These are phyloP conservation scores for Cyclina sinensis DNA, from an alignment of 1,140 invertebrate genomes.

Conservation along the genomic window DNA sequence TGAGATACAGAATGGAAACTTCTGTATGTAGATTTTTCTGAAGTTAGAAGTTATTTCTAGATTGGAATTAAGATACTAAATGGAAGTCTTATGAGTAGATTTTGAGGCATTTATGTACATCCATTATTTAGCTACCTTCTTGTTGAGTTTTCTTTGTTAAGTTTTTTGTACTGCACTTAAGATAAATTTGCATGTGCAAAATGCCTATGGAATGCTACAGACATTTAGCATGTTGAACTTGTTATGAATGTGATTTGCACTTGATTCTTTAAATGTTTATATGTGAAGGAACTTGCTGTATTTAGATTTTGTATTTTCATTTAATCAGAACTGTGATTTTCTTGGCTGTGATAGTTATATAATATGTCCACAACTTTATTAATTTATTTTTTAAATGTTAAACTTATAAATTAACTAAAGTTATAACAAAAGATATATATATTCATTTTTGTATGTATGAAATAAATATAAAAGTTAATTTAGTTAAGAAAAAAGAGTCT, in stretches of 20 bases:
- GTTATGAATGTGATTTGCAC: background rate
- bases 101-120: slow-evolving; percentile 61
- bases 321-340: slow-evolving; percentile 28
- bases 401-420: background rate
- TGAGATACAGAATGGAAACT: background rate
- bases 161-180: background rate
- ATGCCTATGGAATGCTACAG: background rate
- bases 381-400: background rate
- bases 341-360: slow-evolving; percentile 11
- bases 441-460: too few species aligned
- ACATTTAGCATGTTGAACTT: slow-evolving; percentile 5
- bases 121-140: slow-evolving; percentile 19
- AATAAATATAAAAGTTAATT: slow-evolving; percentile 25
- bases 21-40: too few species aligned
- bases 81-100: background rate
- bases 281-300: background rate
- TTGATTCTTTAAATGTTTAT: background rate
- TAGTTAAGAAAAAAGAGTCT: background rate
- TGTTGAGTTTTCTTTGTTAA: slow-evolving; percentile 4
- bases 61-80: too few species aligned
- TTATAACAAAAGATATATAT: too few species aligned
- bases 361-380: background rate
- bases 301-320: background rate
- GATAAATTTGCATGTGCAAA: background rate
- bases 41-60: too few species aligned